Base-by-base conservation (phyloP, 1,140 invertebrate species). In the Oncopodura yosiiana region DNA sequence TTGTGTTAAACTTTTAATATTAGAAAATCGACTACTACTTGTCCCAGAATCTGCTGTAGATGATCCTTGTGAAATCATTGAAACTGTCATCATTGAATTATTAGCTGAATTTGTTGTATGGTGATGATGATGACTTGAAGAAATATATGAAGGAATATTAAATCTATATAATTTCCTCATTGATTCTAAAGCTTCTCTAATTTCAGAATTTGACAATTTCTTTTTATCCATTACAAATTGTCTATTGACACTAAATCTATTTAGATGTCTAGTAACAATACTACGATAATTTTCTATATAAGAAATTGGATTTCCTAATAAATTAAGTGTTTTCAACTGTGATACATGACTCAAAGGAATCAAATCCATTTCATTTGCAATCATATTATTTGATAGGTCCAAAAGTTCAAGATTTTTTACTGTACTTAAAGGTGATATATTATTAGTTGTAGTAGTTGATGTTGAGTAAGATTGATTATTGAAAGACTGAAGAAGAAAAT, bases 351-450 rank as follows among this genome's bases (percentile, higher is more conserved):
- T 29, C 2, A 63, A 30, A 14, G 32, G 18, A 14, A 38, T 42
- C 3, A 63, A 45, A 24, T 59, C 48, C 18, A 39, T 39, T 27
- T 60, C 61, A 27, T 53, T 41, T 3, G 61, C 48, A 46, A 63
- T 60, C 34, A 63, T 39, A 52, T 63, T 63, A 11, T 44, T 30
- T 3, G 57, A 60, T 3, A 63, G 16, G 44, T 63, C 61, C 29
- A 63, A 37, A 18, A 56, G 29, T 39, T 63, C 58, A 24, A 63
- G 30, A n/a, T 30, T 8, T 36, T 50, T 55, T 21, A 58, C 38
- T 41, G 12, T 42, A 9, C 8, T 34, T 34, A 34, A 34, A 34
- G 30, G 6, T 34, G 30, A 34, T 8, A 34, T n/a, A 8, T 34
- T n/a, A n/a, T 34, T n/a, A n/a, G 14, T 34, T n/a, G 14, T 34